Base-by-base conservation (phyloP, 2,113 vertebrate genomes). In the Alethe castanea region DNA sequence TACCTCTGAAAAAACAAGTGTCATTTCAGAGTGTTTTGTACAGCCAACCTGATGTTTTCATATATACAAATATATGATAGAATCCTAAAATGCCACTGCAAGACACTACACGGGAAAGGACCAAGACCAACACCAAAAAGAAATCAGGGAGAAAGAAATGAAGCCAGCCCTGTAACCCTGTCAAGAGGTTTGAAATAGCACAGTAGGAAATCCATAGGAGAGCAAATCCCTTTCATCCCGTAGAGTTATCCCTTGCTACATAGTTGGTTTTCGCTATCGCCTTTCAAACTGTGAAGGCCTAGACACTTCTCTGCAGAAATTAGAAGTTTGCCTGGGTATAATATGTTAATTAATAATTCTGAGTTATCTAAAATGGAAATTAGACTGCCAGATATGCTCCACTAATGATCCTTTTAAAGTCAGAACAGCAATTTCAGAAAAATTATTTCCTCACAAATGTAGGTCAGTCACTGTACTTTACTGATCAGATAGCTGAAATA, bases 361-460 rank as follows among this genome's bases (percentile, higher is more conserved):
- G 69, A 96, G 76, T 96, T 95, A 97, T 97, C 90, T 96, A 92
- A 93, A 94, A 95, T 90, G 90, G 45, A 95, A 96, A 96, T 78
- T 33, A 73, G 72, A 26, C 72, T 88, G 36, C 69, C 76, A 95
- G 79, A 92, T 84, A 92, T 13, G 16, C 80, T 86, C n/a, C 56
- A 71, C 53, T 92, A 94, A 95, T 48, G 65, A 96, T 81, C 40
- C 44, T 78, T 93, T 94, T 88, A 70, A 80, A 96, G n/a, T 86
- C 25, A 76, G 38, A 94, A 84, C n/a, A 57, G 57, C 33, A 60
- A 35, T 94, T 94, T 86, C 72, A 81, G 69, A 70, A 66, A 96
- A 95, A 79, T 20, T 70, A 60, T 62, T 84, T 71, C 61, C 45
- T 69, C 13, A 38, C 44, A 59, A 91, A 97, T 95, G 77, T 94